Percentiles rank a stretch among this genome's conserved stretches.
Conservation (phyloP, 1,140 invertebrate genomes). For the Theocolax elegans region DNA sequence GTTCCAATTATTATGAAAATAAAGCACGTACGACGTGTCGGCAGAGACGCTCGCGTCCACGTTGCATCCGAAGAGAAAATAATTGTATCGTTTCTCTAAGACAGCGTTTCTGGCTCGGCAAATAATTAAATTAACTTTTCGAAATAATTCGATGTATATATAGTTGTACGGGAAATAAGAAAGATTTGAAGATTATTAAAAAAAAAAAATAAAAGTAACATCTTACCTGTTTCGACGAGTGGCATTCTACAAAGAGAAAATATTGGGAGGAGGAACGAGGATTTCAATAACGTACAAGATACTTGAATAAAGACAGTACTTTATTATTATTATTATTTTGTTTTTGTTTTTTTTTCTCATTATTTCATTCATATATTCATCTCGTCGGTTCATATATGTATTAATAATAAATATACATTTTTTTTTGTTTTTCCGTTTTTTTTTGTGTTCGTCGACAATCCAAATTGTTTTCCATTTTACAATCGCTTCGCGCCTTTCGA, state of each 20-base stretch:
- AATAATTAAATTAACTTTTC: no score
- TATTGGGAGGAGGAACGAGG: not conserved
- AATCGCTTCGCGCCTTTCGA: constrained; percentile 21
- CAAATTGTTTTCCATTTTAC: constrained; percentile 24
- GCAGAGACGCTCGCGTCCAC: no score
- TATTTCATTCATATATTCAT: constrained; percentile 54
- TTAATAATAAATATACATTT: constrained; percentile 61
- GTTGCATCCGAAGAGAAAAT: no score
- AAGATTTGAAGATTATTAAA: not conserved
- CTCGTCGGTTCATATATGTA: constrained; percentile 55
- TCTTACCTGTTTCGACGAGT: not conserved
- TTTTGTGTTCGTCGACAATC: constrained; percentile 14
- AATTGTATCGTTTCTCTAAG: no score
- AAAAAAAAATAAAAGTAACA: no score
- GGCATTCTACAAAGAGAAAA: not conserved
- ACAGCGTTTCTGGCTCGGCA: no score
- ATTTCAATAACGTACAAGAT: not conserved
- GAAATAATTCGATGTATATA: not conserved
- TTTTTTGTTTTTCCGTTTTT: constrained; percentile 40
- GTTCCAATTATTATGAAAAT: no score
- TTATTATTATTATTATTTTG: no score
- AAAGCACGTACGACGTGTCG: no score
- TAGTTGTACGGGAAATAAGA: not conserved
- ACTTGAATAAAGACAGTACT: constrained; percentile 62
- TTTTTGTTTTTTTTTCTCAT: no score